These are phyloP conservation scores for Amazona guildingii DNA, from an alignment of 2,113 vertebrate genomes.

Conservation along the genomic window DNA sequence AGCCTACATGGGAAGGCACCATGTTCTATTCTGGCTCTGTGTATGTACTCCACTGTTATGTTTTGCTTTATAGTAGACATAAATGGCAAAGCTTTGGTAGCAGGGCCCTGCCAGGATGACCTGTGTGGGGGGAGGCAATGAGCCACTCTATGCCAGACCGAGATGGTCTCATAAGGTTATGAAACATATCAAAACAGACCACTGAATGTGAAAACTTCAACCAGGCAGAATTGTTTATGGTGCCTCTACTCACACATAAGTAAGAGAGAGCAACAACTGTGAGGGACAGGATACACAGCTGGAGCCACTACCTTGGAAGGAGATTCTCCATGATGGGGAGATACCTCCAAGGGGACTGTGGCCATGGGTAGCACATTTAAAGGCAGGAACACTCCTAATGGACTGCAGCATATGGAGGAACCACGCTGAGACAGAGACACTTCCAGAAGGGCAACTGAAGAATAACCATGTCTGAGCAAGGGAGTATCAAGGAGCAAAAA, in stretches of 20 bases:
- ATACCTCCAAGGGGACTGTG: rapidly evolving
- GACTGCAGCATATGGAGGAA: not conserved
- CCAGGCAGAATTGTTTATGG: not conserved
- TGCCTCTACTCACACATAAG: not conserved
- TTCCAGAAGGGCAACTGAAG: rapidly evolving
- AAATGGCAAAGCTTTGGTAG: not conserved
- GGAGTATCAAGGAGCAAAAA: not conserved
- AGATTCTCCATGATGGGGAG: not conserved
- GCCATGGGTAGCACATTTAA: rapidly evolving
- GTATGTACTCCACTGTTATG: not conserved
- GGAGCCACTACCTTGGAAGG: not conserved
- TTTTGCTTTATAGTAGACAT: not conserved
- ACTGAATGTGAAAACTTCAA: not conserved
- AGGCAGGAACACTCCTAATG: not conserved
- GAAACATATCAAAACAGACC: not conserved
- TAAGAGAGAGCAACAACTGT: not conserved
- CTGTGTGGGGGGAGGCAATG: not conserved
- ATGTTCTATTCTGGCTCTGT: not conserved
- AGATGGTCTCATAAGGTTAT: rapidly evolving
- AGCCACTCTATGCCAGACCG: not conserved
- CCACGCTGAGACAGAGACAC: not conserved
- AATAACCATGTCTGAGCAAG: rapidly evolving
- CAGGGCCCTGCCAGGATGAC: not conserved
- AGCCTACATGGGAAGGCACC: not conserved
- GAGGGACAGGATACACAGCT: not conserved